Percentiles rank a stretch among this genome's conserved stretches.
These are phyloP conservation scores for Pygocentrus nattereri DNA, from an alignment of 2,797 vertebrate genomes.

Conservation along the genomic window DNA sequence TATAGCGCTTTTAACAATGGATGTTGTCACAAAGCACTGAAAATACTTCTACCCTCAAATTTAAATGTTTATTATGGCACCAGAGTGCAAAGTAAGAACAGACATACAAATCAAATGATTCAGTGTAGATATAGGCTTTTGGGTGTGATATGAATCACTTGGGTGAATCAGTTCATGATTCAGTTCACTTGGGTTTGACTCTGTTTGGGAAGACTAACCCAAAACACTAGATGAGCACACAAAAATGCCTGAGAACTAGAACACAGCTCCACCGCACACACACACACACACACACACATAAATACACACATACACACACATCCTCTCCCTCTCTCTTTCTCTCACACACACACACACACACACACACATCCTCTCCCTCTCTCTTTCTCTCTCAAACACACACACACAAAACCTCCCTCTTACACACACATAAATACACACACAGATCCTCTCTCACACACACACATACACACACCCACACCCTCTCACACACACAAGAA, in stretches of 20 bases:
- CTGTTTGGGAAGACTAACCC: slow-evolving; percentile 22
- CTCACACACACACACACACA: slow-evolving; percentile 25
- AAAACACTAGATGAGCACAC: slow-evolving; percentile 43
- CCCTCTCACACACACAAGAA: slow-evolving; percentile 11
- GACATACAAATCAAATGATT: not conserved
- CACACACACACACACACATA: not conserved
- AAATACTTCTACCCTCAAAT: too few relatives aligned
- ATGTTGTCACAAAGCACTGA: too few relatives aligned
- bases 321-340: slow-evolving; percentile 1
- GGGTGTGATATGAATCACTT: not conserved
- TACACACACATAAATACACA: too few relatives aligned
- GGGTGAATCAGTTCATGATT: not conserved
- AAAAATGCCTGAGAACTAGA: slow-evolving; percentile 43
- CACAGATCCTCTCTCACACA: too few relatives aligned
- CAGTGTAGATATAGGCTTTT: not conserved
- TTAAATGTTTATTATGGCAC: too few relatives aligned
- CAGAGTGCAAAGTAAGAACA: too few relatives aligned
- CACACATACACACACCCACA: not conserved
- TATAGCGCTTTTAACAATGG: too few relatives aligned
- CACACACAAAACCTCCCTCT: too few relatives aligned
- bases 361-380: too few relatives aligned
- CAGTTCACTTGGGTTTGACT: slow-evolving; percentile 24
- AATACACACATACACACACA: too few relatives aligned
- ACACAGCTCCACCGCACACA: slow-evolving; percentile 22
- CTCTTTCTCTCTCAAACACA: too few relatives aligned